phyloP scores from a whole-genome alignment of 2,113 vertebrate genomes.

The Emydura subglobosa region DNA sequence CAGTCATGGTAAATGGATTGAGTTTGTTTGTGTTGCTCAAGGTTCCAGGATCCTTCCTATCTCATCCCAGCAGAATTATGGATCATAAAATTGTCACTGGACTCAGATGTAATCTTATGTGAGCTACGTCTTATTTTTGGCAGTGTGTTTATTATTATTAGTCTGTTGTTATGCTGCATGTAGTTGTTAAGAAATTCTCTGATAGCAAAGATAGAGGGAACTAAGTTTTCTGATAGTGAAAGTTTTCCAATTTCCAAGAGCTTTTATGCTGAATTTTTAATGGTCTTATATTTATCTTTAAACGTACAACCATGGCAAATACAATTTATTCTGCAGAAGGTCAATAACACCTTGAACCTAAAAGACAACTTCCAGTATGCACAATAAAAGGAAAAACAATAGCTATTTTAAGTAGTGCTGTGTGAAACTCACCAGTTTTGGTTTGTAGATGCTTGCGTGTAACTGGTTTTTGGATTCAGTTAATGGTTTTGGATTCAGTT shows the following conservation, averaged over 20 bases:
- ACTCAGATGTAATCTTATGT: not conserved
- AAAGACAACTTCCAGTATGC: not conserved
- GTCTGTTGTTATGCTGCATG: not conserved
- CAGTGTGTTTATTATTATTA: not conserved
- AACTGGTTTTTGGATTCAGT: not conserved
- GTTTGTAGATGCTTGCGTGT: not conserved
- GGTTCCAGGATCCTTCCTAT: not conserved
- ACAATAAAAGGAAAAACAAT: not conserved
- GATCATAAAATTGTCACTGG: not conserved
- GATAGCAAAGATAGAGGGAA: not conserved
- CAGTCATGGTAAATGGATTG: not conserved
- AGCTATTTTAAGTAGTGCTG: not conserved
- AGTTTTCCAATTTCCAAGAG: not conserved
- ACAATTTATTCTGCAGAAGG: not conserved
- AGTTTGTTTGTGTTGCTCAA: not conserved
- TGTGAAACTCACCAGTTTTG: not conserved
- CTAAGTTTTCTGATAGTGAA: not conserved
- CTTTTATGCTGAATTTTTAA: not conserved
- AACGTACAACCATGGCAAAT: not conserved
- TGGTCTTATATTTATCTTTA: not conserved
- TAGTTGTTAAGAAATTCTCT: not conserved
- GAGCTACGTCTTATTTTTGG: not conserved
- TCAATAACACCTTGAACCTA: not conserved
- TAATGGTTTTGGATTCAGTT: not conserved
- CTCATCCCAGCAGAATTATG: not conserved